Conservation (phyloP, 2,888 invertebrate genomes). For the Incurvaria masculella region DNA sequence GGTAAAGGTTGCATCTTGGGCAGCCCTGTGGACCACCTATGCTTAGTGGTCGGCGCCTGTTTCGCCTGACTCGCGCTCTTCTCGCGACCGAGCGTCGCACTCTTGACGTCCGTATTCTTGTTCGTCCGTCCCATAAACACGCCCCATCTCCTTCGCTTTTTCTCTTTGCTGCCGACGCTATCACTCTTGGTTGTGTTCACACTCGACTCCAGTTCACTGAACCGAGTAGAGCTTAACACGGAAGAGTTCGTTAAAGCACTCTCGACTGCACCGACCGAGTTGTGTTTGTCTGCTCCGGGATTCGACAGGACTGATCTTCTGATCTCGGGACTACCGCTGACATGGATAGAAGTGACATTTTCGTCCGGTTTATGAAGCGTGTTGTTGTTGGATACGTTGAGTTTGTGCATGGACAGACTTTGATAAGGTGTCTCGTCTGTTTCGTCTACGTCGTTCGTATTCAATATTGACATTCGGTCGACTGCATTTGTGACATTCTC, state of each 20-base stretch:
- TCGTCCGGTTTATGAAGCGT: slow-evolving; percentile 32
- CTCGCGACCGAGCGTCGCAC: slow-evolving; percentile 68
- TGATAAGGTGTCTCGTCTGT: slow-evolving; percentile 46
- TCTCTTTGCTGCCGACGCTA: slow-evolving; percentile 50
- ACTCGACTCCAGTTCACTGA: slow-evolving; percentile 27
- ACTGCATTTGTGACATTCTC: slow-evolving; percentile 31
- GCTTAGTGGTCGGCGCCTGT: slow-evolving; percentile 45
- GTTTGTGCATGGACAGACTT: slow-evolving; percentile 38
- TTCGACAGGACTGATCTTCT: slow-evolving; percentile 10
- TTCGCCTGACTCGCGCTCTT: slow-evolving; percentile 48
- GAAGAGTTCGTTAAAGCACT: slow-evolving; percentile 29
- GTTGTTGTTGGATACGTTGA: slow-evolving; percentile 30
- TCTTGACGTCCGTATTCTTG: slow-evolving; percentile 57
- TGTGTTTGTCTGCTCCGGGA: slow-evolving; percentile 13
- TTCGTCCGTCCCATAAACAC: slow-evolving; percentile 63
- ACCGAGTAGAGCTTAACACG: slow-evolving; percentile 30
- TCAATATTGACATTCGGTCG: slow-evolving; percentile 33
- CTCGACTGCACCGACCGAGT: slow-evolving; percentile 23
- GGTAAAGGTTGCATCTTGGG: slow-evolving; percentile 69
- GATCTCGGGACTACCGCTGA: slow-evolving; percentile 26
- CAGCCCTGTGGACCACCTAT: slow-evolving; percentile 70
- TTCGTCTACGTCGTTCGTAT: slow-evolving; percentile 26
- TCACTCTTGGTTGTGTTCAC: slow-evolving; percentile 22
- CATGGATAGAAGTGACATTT: slow-evolving; percentile 38
- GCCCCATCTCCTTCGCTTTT: slow-evolving; percentile 65